phyloP scores from a whole-genome alignment of 2,113 vertebrate species.

The Anolis sagrei region DNA sequence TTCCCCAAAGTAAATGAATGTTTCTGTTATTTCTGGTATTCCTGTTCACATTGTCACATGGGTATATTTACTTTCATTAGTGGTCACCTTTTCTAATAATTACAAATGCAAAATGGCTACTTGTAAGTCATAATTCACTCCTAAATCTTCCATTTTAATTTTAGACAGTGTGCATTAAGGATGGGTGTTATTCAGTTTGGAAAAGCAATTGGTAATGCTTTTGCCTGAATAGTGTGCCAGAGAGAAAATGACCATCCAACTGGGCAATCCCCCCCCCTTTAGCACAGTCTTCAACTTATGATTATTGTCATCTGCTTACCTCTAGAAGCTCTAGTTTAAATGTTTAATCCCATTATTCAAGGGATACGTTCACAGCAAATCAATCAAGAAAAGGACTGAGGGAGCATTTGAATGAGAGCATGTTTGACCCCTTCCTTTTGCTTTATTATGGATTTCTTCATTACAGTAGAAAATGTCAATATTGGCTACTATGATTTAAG shows the following conservation, averaged over 20 bases:
- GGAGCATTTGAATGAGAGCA: not conserved
- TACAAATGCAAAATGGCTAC: slow-evolving; percentile 46
- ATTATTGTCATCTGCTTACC: slow-evolving; percentile 31
- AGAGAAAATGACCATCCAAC: too few relatives aligned
- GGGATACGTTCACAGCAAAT: not conserved
- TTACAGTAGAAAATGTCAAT: not conserved
- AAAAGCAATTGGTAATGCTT: not conserved
- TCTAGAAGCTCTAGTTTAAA: slow-evolving; percentile 22
- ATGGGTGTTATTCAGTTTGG: not conserved
- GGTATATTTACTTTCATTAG: slow-evolving; percentile 20
- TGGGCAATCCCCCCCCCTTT: slow-evolving; percentile 37
- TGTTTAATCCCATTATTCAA: not conserved
- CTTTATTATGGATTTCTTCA: not conserved
- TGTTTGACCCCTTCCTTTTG: not conserved
- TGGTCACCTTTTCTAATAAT: slow-evolving; percentile 20
- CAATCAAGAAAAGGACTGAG: not conserved
- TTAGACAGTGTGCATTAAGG: slow-evolving; percentile 23
- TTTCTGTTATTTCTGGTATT: slow-evolving; percentile 30
- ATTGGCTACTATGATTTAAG: not conserved
- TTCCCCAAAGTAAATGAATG: not conserved
- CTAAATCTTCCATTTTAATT: slow-evolving; percentile 22
- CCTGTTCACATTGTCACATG: not conserved
- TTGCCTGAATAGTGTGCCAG: slow-evolving; percentile 13
- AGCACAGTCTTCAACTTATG: slow-evolving; percentile 46
- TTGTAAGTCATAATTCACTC: slow-evolving; percentile 35